These are phyloP conservation scores for Porites cylindrica DNA, from an alignment of 92 coral and sea anemone genomes.

Conservation along the genomic window DNA sequence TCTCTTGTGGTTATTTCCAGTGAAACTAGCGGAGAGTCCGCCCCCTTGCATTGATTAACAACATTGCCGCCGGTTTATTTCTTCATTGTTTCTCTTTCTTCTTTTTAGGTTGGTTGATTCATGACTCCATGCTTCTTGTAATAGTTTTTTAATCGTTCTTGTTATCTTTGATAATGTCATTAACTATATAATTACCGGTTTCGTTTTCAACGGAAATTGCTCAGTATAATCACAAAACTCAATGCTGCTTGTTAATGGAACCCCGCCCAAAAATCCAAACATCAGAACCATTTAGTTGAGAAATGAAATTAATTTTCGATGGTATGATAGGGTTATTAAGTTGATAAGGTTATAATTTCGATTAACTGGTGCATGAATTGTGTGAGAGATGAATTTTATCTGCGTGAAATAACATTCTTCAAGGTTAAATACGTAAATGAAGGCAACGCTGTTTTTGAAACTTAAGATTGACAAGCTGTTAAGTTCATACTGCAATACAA, in stretches of 20 bases:
- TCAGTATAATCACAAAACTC: not conserved
- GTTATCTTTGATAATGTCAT: not conserved
- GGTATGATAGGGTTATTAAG: not conserved
- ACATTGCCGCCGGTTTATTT: no score
- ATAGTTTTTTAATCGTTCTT: not conserved
- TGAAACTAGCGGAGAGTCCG: no score
- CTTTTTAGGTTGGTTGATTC: not conserved
- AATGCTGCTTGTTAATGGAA: not conserved
- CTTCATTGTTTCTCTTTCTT: not conserved
- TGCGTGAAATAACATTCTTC: not conserved
- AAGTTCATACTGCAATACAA: no score
- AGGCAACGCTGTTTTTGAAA: no score
- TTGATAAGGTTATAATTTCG: not conserved
- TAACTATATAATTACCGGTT: not conserved
- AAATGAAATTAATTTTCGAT: conserved; percentile 4
- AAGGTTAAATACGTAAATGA: not conserved
- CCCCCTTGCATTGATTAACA: no score
- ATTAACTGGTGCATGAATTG: not conserved
- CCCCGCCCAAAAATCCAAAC: not conserved
- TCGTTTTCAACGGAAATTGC: not conserved
- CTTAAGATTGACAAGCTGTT: no score
- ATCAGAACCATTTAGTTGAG: not conserved
- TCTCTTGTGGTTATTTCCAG: no score
- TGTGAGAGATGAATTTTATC: no score
- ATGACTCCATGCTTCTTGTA: not conserved